Evolutionary conservation across 2,797 vertebrate genomes (phyloP).

Genomic region (Loriculus beryllinus): DNA sequence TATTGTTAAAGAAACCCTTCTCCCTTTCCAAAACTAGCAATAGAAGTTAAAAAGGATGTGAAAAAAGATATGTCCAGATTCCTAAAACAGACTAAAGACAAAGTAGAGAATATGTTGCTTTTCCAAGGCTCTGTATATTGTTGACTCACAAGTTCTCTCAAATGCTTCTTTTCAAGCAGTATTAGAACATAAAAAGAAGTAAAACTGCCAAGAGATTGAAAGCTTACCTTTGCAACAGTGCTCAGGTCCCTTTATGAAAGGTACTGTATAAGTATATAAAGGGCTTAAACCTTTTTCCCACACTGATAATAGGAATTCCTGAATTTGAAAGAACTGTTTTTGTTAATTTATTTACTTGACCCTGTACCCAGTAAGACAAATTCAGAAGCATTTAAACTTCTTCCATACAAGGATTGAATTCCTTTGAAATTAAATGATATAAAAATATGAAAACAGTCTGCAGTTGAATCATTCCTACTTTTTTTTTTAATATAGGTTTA

Average conservation of each 20-base stretch:
- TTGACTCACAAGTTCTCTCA: background rate
- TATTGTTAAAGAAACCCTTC: background rate
- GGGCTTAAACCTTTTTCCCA: background rate
- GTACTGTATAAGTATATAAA: background rate
- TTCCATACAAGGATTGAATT: conserved; percentile 62
- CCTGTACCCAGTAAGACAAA: background rate
- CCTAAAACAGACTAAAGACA: background rate
- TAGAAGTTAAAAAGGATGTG: background rate
- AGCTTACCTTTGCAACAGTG: background rate
- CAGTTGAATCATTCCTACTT: conserved; percentile 29
- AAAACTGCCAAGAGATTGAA: background rate
- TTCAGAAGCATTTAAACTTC: conserved; percentile 37
- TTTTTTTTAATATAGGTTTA: conserved; percentile 51
- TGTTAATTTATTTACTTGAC: background rate
- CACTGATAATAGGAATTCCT: background rate
- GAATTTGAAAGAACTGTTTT: background rate
- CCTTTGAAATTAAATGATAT: conserved; percentile 53
- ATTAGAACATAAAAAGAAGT: background rate
- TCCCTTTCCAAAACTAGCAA: background rate
- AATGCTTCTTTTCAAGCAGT: background rate
- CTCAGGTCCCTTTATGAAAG: background rate
- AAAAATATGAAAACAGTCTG: conserved; percentile 64
- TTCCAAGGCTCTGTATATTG: background rate
- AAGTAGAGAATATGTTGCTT: background rate
- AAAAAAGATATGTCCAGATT: background rate